Evolutionary conservation across 2,113 vertebrate genomes (phyloP), one percentile per base, ranked within the genome.

Genomic region (Pterocles orientalis): DNA sequence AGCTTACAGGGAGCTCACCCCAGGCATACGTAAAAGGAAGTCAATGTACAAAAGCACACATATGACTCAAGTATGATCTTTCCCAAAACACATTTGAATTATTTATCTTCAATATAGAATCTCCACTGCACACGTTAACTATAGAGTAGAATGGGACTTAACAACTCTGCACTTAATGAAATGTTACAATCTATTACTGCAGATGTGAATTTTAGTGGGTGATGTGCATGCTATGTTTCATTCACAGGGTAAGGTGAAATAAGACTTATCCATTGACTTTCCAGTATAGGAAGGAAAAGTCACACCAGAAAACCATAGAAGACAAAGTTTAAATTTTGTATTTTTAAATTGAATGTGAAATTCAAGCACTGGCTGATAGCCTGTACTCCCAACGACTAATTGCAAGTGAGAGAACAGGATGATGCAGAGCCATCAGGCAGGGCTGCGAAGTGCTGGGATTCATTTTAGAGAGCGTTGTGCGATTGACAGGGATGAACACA

Each of bases 191-290:
- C 64, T 70, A 8, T 12, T 66, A 9, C 6, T 45, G 29, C 18
- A 65, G 58, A 6, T 12, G 24, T 36, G 3, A 31, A 11, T 51
- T 73, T 43, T 16, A 28, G 33, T 23, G 20, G 18, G 36, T 48
- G 29, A 39, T 1, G 4, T 47, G 18, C 7, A 3, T 17, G 18
- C 3, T 48, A 0, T 19, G 12, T 41, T 91, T 71, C 12, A 16
- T 82, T 70, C 36, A 34, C 9, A 45, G 31, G 33, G 12, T 45
- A 56, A 39, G 23, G 68, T 34, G 47, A 45, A 81, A 45, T 68
- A 39, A 65, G 31, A 36, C 12, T 36, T 50, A 47, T 8, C 28
- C 28, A 13, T 13, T 65, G 26, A 5, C 18, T 91, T 61, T 87
- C n/a, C 18, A 39, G 1, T 19, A 4, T 2, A 14, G 29, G 56